Conservation (phyloP, 2,797 vertebrate genomes). For the Xiphophorus birchmanni region DNA sequence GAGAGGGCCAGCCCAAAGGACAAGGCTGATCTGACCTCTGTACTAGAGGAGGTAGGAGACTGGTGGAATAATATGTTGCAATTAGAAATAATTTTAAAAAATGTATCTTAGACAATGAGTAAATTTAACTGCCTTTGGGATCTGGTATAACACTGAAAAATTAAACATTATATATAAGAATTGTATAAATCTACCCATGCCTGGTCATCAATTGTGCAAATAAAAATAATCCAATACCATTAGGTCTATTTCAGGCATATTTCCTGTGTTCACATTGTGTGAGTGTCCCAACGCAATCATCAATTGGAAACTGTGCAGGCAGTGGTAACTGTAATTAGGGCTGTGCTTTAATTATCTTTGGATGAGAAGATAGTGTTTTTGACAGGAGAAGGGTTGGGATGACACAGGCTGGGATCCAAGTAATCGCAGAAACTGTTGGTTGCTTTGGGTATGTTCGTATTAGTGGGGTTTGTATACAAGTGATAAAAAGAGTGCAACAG, state of each 20-base stretch:
- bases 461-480: slow-evolving; percentile 20
- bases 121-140: not conserved
- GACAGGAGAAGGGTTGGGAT: slow-evolving; percentile 61
- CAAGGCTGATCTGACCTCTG: slow-evolving; percentile 74
- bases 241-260: slow-evolving; percentile 60
- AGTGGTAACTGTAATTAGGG: slow-evolving; percentile 76
- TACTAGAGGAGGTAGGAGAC: slow-evolving; percentile 82
- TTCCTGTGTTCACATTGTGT: slow-evolving; percentile 67
- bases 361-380: slow-evolving; percentile 75
- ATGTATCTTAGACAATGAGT: not conserved
- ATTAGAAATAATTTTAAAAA: not conserved
- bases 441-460: slow-evolving; percentile 48
- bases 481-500: slow-evolving; percentile 15
- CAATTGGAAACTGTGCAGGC: slow-evolving; percentile 52
- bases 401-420: slow-evolving; percentile 58
- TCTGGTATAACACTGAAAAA: not conserved
- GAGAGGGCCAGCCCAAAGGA: slow-evolving; percentile 78
- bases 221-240: not conserved
- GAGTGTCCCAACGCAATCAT: slow-evolving; percentile 62
- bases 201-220: not conserved
- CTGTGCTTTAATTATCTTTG: slow-evolving; percentile 75
- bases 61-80: slow-evolving; percentile 13
- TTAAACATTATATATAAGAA: not conserved
- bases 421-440: slow-evolving; percentile 46
- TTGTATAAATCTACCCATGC: not conserved